A percentile compares a stretch with the other conserved stretches of the same genome.
Evolutionary conservation across 2,113 vertebrate genomes (phyloP).

Genomic region (Ptyas mucosa): DNA sequence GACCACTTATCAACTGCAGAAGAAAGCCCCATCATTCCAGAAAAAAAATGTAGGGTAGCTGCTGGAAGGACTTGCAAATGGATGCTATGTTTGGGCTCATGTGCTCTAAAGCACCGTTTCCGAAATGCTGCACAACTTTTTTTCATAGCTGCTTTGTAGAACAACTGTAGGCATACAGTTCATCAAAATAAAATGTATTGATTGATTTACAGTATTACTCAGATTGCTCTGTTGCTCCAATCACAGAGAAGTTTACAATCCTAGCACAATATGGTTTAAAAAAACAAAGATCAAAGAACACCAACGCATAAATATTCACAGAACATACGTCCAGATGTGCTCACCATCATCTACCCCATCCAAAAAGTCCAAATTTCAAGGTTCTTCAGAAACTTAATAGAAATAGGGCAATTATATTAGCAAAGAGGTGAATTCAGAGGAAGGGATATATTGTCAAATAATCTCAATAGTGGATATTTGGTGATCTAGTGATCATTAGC

Average conservation of each 20-base stretch:
- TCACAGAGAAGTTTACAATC: background rate
- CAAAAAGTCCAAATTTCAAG: background rate
- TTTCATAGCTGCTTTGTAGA: background rate
- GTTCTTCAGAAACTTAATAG: background rate
- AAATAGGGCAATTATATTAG: background rate
- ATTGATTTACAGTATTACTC: background rate
- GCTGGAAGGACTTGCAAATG: background rate
- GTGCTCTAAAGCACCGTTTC: background rate
- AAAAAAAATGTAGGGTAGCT: background rate
- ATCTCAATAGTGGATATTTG: background rate
- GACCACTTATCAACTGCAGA: background rate
- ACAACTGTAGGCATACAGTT: conserved; percentile 10
- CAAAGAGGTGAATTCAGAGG: background rate
- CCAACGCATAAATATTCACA: background rate
- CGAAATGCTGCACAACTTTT: background rate
- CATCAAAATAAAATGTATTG: background rate
- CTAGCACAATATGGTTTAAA: background rate
- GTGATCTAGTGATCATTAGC: background rate
- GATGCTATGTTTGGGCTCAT: background rate
- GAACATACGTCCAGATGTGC: background rate
- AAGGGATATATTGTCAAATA: background rate
- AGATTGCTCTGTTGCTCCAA: background rate
- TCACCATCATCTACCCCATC: background rate
- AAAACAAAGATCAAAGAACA: background rate
- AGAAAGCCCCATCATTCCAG: background rate